A percentile compares a stretch with the other conserved stretches of the same genome.
Evolutionary conservation across 2,113 vertebrate genomes (phyloP).

Genomic region (Thalassoma bifasciatum): DNA sequence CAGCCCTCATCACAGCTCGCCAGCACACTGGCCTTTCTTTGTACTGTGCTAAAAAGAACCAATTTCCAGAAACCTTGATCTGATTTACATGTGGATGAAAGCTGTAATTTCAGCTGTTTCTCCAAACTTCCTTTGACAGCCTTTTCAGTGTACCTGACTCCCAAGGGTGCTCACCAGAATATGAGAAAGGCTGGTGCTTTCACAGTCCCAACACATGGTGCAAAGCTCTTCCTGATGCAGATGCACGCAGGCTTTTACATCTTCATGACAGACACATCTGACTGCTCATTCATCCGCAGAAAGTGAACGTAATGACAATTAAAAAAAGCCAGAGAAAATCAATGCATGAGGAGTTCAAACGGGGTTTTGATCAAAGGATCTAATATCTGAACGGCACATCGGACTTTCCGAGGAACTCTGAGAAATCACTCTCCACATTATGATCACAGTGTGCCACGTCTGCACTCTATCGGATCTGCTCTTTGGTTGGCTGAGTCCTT

Average conservation of each 20-base stretch:
- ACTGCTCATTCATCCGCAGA: constrained; percentile 36
- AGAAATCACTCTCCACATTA: constrained; percentile 55
- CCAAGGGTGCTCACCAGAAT: constrained; percentile 23
- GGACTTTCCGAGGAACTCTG: constrained; percentile 39
- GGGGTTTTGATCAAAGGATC: constrained; percentile 32
- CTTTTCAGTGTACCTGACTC: constrained; percentile 42
- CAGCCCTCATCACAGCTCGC: constrained; percentile 29
- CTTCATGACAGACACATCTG: constrained; percentile 24
- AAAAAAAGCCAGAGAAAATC: constrained; percentile 39
- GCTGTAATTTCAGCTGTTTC: constrained; percentile 55
- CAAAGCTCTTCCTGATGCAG: constrained; percentile 23
- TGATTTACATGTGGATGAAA: constrained; percentile 53
- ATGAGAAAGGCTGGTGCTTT: constrained; percentile 16
- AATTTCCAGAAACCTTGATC: constrained; percentile 54
- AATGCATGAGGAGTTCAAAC: constrained; percentile 19
- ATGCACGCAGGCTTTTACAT: constrained; percentile 20
- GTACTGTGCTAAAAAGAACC: constrained; percentile 45
- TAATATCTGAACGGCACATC: constrained; percentile 41
- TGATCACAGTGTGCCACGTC: constrained; percentile 48
- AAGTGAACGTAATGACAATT: constrained; percentile 49
- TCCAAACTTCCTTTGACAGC: constrained; percentile 51
- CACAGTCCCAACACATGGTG: constrained; percentile 17
- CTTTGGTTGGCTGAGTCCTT: constrained; percentile 63
- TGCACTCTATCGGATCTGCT: constrained; percentile 53
- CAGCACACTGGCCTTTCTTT: constrained; percentile 59